Base-by-base conservation (phyloP, 2,888 invertebrate species). In the Hemicrepidius hirtus region DNA sequence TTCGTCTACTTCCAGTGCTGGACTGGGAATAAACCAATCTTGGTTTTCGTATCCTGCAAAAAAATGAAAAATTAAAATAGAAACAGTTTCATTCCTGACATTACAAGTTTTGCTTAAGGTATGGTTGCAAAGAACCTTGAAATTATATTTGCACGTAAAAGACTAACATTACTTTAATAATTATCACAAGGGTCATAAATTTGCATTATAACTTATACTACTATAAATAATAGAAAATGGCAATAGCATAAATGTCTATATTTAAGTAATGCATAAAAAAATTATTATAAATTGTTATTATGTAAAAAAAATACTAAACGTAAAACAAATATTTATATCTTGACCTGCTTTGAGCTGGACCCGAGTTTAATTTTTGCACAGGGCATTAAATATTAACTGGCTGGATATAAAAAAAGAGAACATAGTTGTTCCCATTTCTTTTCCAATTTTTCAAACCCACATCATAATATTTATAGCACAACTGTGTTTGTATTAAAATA, bases 11-110 rank as follows among this genome's bases (percentile, higher is more conserved):
- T 92, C 91, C 78, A 97, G 88, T 75, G 95, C 95, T 76, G 97
- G 97, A 75, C 95, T 92, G 67, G 97, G 96, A 82, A 97, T 94
- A 87, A 92, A 96, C 96, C 96, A 97, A 88, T 97, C 95, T 84
- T 94, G 92, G 89, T 96, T 95, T 86, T 95, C 94, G 93, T 96
- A 96, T 75, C 97, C 95, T 95, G 87, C n/a, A 24, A 84, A 85
- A 66, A 82, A 2, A 82, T 74, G 80, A 77, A 75, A 60, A 24
- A 53, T 13, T 21, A 13, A n/a, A 28, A 28, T 13, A 50, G 13
- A 77, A 65, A 6, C 9, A 16, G 46, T 18, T 32, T 32, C 32
- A 32, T 32, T 5, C 32, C 9, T 24, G 24, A 24, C 24, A 24
- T 2, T 24, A 24, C 32, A 32, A 32, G 32, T 7, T 5, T 32